These are phyloP conservation scores for Coreoperca whiteheadi DNA, from an alignment of 2,113 vertebrate species.

Conservation along the genomic window DNA sequence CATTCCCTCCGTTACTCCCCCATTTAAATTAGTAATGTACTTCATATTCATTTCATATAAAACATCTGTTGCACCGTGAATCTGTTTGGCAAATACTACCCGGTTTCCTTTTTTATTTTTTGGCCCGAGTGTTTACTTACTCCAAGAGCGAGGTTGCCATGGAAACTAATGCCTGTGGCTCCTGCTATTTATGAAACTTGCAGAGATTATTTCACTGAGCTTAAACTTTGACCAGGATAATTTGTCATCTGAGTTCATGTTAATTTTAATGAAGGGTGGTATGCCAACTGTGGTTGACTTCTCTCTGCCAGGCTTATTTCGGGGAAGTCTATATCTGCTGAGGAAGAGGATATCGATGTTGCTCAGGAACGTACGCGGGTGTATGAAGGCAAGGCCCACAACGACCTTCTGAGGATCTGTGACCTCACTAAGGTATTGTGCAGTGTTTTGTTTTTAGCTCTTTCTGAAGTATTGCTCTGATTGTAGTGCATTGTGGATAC, in stretches of 20 bases:
- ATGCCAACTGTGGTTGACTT: constrained; percentile 32
- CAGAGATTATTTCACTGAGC: constrained; percentile 45
- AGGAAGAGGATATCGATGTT: constrained; percentile 95
- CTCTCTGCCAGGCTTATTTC: constrained; percentile 83
- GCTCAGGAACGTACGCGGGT: constrained; percentile 91
- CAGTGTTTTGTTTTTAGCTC: not conserved
- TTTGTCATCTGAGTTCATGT: constrained; percentile 41
- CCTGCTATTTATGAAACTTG: constrained; percentile 61
- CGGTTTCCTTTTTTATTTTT: not conserved
- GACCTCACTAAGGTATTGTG: constrained; percentile 92
- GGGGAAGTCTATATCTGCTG: constrained; percentile 81
- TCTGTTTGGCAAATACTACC: constrained; percentile 24
- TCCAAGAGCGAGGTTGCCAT: constrained; percentile 61
- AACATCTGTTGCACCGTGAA: constrained; percentile 48
- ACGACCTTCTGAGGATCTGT: constrained; percentile 91
- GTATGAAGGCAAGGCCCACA: constrained; percentile 86
- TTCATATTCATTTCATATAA: constrained; percentile 32
- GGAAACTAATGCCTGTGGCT: constrained; percentile 55
- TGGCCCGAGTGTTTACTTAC: constrained; percentile 15
- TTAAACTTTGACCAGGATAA: constrained; percentile 65
- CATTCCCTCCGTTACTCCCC: not conserved
- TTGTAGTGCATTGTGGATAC: not conserved
- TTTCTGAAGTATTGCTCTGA: not conserved
- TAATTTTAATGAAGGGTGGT: constrained; percentile 62
- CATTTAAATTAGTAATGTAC: constrained; percentile 20